Base-by-base conservation (phyloP, 2,797 vertebrate species). In the Mallotus villosus region DNA sequence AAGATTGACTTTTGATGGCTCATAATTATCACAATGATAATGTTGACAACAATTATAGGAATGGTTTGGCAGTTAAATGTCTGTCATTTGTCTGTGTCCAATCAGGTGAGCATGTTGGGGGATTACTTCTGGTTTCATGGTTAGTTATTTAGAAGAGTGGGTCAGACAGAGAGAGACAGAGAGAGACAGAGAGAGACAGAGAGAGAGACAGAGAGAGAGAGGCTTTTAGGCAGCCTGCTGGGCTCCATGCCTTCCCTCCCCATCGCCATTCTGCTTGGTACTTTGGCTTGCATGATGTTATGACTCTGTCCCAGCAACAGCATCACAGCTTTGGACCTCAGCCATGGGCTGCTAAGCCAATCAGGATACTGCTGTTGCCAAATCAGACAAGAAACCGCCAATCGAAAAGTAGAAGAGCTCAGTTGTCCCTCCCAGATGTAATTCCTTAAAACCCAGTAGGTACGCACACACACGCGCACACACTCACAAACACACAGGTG, bases 281-380 rank as follows among this genome's bases (percentile, higher is more conserved):
- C 74, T 73, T 27, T 72, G 57, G 74, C 76, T 86, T 83, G 80
- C 80, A 85, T 73, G 71, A 72, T 78, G 73, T 60, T 74, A 74
- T 76, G 81, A 84, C 87, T 88, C 83, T 80, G 81, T 90, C 89
- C 89, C 83, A 86, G 89, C 90, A 91, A 90, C 87, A 91, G 87
- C 81, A 46, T 90, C 86, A 90, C 78, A 77, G 70, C 77, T 83
- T 75, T 78, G 78, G 87, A 85, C 82, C 24, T 67, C 79, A 81
- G 78, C 74, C 76, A 81, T 53, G 0, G 37, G 66, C 34, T 81
- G 70, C 74, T 68, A 51, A 75, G 86, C 88, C 89, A 90, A 90
- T 89, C 64, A 63, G 58, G 58, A 32, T 67, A 62, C 65, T 62
- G 65, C 67, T 65, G 69, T 70, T 76, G 69, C 71, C 73, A 82